Conservation (phyloP, 2,888 invertebrate genomes). For the Argyresthia albistria region DNA sequence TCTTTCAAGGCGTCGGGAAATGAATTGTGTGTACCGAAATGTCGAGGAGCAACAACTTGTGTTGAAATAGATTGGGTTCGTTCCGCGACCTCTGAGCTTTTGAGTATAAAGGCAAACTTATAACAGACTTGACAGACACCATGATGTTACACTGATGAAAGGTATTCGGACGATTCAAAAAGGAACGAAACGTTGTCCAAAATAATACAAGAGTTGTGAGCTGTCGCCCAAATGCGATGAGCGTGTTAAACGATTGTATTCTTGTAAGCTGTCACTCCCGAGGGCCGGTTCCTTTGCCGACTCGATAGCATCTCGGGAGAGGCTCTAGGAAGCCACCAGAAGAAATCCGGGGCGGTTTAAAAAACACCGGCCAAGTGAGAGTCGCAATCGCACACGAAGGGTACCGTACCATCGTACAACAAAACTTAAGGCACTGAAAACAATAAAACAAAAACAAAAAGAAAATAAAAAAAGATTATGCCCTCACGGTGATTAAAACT, state of each 20-base stretch:
- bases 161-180: slow-evolving; percentile 5
- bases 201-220: slow-evolving; percentile 27
- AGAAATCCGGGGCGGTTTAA: slow-evolving; percentile 21
- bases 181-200: neutral
- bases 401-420: no score
- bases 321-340: slow-evolving; percentile 39
- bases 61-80: neutral
- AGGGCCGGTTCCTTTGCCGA: slow-evolving; percentile 44
- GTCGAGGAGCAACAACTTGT: neutral
- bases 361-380: no score
- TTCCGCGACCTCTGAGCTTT: neutral
- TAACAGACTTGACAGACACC: neutral
- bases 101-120: neutral
- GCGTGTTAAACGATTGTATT: slow-evolving; percentile 68
- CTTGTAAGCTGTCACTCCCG: slow-evolving; percentile 50
- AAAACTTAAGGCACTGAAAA: no score
- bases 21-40: neutral
- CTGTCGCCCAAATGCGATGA: slow-evolving; percentile 61
- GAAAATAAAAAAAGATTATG: no score
- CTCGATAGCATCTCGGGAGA: slow-evolving; percentile 45
- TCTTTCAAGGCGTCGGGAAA: no score
- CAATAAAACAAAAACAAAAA: no score
- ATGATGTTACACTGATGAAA: slow-evolving; percentile 1
- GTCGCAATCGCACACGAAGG: no score
- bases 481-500: no score